These are phyloP conservation scores for Tenthredo mesomela DNA, from an alignment of 2,888 invertebrate species.

Conservation along the genomic window DNA sequence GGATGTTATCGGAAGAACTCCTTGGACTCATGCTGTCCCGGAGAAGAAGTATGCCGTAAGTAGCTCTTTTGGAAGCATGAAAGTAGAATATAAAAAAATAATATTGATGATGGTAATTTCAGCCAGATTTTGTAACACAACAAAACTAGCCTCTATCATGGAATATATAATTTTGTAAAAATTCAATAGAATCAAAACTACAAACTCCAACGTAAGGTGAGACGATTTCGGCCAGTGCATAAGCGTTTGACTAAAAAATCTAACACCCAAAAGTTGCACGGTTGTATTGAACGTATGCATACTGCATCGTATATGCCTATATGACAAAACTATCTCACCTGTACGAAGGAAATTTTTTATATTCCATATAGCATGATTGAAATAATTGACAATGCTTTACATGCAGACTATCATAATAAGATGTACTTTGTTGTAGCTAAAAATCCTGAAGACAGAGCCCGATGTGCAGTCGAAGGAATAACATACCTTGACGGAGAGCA, in stretches of 20 bases:
- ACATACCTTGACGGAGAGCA: conserved; percentile 66
- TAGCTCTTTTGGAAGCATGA: conserved; percentile 35
- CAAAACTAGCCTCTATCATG: neutral
- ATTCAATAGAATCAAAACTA: neutral
- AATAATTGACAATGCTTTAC: neutral
- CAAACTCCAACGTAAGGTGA: neutral
- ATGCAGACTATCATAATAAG: neutral
- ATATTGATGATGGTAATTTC: neutral
- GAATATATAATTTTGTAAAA: neutral
- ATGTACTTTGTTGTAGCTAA: conserved; percentile 60
- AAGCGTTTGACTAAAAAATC: too few species aligned
- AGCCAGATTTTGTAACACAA: neutral
- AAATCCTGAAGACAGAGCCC: conserved; percentile 59
- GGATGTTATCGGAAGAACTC: conserved; percentile 61
- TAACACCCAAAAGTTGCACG: too few species aligned
- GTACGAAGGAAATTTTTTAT: neutral
- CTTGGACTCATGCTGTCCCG: conserved; percentile 59
- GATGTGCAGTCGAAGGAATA: conserved; percentile 67
- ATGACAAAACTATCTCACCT: neutral
- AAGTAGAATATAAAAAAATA: neutral
- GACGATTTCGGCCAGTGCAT: too few species aligned
- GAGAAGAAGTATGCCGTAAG: conserved; percentile 66
- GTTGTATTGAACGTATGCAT: too few species aligned
- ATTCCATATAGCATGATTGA: neutral
- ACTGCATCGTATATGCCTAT: too few species aligned